Percentiles rank a stretch among this genome's conserved stretches.
Evolutionary conservation across 23 tunicate species (phyloP).

Genomic region (Corella eumyota): DNA sequence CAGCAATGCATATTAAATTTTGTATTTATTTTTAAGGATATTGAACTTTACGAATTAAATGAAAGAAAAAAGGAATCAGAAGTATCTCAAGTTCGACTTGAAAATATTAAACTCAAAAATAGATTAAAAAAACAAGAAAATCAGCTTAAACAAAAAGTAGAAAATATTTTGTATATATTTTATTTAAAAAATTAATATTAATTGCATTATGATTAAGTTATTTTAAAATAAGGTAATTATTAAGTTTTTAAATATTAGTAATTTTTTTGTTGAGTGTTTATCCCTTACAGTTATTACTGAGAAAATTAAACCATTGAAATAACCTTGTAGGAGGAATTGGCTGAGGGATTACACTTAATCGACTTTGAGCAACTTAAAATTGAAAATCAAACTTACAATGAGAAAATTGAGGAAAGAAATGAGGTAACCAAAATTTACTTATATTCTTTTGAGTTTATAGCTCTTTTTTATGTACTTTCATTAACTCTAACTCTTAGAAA

Average conservation of each 20-base stretch:
- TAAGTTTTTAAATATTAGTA: no score
- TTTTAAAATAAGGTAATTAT: no score
- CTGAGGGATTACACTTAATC: conserved; percentile 91
- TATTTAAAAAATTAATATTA: not conserved
- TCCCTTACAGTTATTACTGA: no score
- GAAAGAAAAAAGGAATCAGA: conserved; percentile 82
- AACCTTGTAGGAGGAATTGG: conserved; percentile 82
- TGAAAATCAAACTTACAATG: conserved; percentile 98
- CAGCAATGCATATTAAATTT: not conserved
- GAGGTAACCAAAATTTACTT: no score
- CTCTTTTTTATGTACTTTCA: no score
- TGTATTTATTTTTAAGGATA: conserved; percentile 18
- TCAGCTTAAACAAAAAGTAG: conserved; percentile 74
- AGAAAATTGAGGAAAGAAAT: conserved; percentile 98
- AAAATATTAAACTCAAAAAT: conserved; percentile 75
- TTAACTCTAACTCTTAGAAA: no score
- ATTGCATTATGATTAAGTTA: not conserved
- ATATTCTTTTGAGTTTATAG: no score
- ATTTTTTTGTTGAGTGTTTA: no score
- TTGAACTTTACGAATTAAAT: conserved; percentile 57
- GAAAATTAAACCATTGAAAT: no score
- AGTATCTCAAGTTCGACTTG: conserved; percentile 93
- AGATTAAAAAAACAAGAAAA: conserved; percentile 77
- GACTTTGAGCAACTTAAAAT: conserved; percentile 99
- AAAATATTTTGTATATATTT: not conserved